These are phyloP conservation scores for Phaethon lepturus DNA, from an alignment of 2,113 vertebrate genomes.

Conservation along the genomic window DNA sequence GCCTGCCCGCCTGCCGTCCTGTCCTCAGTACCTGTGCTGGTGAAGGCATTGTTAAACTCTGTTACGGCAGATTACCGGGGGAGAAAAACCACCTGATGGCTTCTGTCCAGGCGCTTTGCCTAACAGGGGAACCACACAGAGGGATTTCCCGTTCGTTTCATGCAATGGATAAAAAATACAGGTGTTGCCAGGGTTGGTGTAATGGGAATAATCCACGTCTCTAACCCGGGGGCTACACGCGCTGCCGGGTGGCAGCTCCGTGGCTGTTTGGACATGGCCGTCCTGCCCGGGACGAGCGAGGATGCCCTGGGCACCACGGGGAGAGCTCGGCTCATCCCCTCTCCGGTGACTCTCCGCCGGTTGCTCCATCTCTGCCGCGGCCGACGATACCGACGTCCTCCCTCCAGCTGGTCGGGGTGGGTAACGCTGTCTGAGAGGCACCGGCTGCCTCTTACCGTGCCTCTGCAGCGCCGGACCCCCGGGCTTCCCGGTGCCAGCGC, in stretches of 20 bases:
- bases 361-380: accelerated
- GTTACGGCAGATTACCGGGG: too few species aligned
- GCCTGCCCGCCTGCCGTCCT: not conserved
- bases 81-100: not conserved
- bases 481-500: not conserved
- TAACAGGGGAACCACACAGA: not conserved
- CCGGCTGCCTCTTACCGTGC: accelerated
- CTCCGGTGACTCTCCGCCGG: not conserved
- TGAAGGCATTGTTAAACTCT: not conserved
- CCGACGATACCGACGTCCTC: accelerated
- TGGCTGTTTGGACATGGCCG: accelerated
- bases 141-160: not conserved
- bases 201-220: not conserved
- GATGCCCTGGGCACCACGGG: not conserved
- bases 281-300: not conserved
- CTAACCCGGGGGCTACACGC: accelerated
- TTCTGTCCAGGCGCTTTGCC: not conserved
- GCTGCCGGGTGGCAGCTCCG: not conserved
- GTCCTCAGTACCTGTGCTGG: not conserved
- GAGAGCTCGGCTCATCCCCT: not conserved
- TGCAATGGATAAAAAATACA: not conserved
- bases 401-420: not conserved
- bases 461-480: accelerated
- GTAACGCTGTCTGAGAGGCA: accelerated
- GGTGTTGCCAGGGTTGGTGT: not conserved